phyloP scores from a whole-genome alignment of 2,888 invertebrate genomes.

The Rhogogaster chlorosoma region DNA sequence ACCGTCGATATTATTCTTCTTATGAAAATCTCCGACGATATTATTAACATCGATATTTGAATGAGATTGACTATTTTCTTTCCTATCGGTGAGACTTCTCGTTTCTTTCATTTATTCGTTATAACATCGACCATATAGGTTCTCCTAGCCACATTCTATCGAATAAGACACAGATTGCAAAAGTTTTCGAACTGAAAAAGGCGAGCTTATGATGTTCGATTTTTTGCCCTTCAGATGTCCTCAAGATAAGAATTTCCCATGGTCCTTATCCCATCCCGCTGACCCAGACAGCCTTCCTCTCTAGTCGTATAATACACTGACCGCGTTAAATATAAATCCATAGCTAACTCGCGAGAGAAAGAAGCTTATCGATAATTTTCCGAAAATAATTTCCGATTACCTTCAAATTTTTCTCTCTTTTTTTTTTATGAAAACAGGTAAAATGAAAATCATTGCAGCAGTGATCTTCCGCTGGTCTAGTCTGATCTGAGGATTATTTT shows the following conservation, averaged over 20 bases:
- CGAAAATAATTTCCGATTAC: too few relatives aligned
- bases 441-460: background rate
- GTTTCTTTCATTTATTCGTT: background rate
- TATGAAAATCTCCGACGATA: background rate
- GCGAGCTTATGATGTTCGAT: constrained; percentile 31
- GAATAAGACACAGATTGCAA: background rate
- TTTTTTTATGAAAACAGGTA: background rate
- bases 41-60: background rate
- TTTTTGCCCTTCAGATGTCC: constrained; percentile 33
- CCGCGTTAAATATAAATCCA: too few relatives aligned
- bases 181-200: constrained; percentile 19
- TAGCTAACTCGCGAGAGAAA: too few relatives aligned
- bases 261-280: constrained; percentile 29
- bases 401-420: too few relatives aligned
- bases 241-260: constrained; percentile 8
- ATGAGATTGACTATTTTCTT: background rate
- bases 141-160: background rate
- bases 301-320: background rate
- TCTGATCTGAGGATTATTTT: background rate
- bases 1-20: background rate
- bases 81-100: background rate
- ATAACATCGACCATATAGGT: background rate
- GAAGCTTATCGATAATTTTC: too few relatives aligned
- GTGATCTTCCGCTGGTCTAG: background rate
- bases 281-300: background rate